These are phyloP conservation scores for Formica exsecta DNA, from an alignment of 1,140 invertebrate genomes.

Conservation along the genomic window DNA sequence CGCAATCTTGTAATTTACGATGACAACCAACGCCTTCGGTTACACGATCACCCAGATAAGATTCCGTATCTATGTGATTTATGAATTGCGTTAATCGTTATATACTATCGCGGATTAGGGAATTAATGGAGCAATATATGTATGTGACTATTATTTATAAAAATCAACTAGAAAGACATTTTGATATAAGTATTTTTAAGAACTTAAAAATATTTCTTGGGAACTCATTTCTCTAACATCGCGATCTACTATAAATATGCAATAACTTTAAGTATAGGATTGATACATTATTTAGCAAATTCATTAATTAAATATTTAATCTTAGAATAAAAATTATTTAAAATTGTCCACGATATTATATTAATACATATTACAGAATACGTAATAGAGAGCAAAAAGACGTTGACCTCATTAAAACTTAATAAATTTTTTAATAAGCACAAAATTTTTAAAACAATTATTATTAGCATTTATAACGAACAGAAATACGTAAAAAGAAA, in stretches of 20 bases:
- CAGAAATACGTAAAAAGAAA: background rate
- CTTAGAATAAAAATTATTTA: background rate
- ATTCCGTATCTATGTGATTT: conserved; percentile 15
- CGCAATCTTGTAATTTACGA: conserved; percentile 37
- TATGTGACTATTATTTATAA: background rate
- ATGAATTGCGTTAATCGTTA: background rate
- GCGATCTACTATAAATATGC: background rate
- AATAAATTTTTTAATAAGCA: background rate
- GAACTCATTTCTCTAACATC: background rate
- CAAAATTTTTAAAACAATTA: background rate
- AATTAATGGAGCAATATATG: background rate
- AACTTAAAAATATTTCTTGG: background rate
- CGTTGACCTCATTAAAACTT: background rate
- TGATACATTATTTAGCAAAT: background rate
- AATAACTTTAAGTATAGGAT: background rate
- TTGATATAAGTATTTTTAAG: background rate
- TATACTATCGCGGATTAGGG: background rate
- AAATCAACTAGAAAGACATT: background rate
- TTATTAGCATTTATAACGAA: background rate
- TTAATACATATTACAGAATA: background rate
- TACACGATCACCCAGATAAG: conserved; percentile 11
- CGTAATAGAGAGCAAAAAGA: background rate
- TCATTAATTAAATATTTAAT: background rate
- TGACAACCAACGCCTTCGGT: conserved; percentile 28
- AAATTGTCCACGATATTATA: background rate